A percentile compares a stretch with the other conserved stretches of the same genome.
Conservation (phyloP, 2,888 invertebrate species). For the Acholoe squamosa region DNA sequence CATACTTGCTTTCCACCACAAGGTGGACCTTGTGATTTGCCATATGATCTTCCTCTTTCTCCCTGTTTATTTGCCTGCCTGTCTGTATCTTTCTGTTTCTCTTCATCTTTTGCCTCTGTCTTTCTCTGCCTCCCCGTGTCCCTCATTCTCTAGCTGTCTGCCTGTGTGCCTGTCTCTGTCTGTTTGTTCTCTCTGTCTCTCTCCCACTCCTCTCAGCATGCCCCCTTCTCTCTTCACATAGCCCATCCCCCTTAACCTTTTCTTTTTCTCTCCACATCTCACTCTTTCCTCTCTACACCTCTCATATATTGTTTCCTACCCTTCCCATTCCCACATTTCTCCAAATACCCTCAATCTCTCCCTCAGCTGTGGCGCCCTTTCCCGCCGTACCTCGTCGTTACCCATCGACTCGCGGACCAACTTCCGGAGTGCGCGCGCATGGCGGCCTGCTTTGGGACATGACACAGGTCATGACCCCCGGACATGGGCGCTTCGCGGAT, state of each 20-base stretch:
- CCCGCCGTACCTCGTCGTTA: not conserved
- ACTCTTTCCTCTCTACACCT: not conserved
- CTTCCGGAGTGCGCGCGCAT: slow-evolving; percentile 50
- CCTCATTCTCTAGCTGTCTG: not conserved
- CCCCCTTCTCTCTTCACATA: not conserved
- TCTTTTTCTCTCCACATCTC: not conserved
- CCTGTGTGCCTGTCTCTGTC: not conserved
- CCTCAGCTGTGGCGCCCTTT: not conserved
- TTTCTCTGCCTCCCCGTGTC: not conserved
- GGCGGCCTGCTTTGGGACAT: slow-evolving; percentile 44
- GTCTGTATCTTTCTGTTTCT: not conserved
- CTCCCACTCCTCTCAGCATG: not conserved
- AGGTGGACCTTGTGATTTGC: too few relatives aligned
- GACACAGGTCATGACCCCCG: slow-evolving; percentile 45
- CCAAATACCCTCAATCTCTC: not conserved
- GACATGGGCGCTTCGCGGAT: slow-evolving; percentile 2
- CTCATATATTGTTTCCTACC: not conserved
- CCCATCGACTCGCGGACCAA: slow-evolving; percentile 22
- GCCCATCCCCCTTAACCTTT: not conserved
- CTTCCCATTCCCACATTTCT: not conserved
- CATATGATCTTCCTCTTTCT: not conserved
- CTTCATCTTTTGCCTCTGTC: not conserved
- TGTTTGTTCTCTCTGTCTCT: not conserved
- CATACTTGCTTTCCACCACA: too few relatives aligned
- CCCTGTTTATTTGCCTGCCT: not conserved